These are phyloP conservation scores for Sylvia atricapilla DNA, from an alignment of 2,113 vertebrate genomes.

Conservation along the genomic window DNA sequence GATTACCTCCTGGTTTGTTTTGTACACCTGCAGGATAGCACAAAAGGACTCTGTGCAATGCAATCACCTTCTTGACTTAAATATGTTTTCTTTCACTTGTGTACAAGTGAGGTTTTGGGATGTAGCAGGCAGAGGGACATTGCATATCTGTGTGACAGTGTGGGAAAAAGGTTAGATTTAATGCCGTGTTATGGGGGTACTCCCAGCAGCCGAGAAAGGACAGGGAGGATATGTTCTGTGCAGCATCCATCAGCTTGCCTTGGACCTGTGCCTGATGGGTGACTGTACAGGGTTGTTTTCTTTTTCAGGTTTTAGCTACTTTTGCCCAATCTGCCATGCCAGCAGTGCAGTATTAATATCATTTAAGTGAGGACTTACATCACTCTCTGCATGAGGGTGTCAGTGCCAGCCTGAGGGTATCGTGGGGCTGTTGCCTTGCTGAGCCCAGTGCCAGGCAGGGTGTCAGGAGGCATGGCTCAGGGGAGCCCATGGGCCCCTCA, in stretches of 20 bases:
- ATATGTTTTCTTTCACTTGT: background rate
- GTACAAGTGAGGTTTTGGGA: background rate
- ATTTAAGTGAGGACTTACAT: background rate
- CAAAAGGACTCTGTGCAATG: background rate
- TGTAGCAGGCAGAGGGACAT: background rate
- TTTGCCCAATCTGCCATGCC: fast-evolving
- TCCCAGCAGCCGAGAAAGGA: background rate
- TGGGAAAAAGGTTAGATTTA: background rate
- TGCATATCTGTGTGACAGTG: background rate
- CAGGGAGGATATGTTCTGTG: background rate
- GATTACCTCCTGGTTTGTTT: background rate
- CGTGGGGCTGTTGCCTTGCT: background rate
- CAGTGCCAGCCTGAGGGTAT: background rate
- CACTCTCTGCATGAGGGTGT: background rate
- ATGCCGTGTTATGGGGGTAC: fast-evolving
- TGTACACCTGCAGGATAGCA: background rate
- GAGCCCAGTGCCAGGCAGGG: fast-evolving
- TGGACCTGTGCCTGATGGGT: background rate
- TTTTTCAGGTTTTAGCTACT: background rate
- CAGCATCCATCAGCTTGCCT: background rate
- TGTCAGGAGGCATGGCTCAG: fast-evolving
- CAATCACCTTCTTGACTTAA: background rate
- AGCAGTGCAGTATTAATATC: background rate
- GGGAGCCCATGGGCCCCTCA: fast-evolving
- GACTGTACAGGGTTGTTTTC: background rate